Evolutionary conservation across 2,797 vertebrate genomes (phyloP).

Genomic region (Sebastes itinus): DNA sequence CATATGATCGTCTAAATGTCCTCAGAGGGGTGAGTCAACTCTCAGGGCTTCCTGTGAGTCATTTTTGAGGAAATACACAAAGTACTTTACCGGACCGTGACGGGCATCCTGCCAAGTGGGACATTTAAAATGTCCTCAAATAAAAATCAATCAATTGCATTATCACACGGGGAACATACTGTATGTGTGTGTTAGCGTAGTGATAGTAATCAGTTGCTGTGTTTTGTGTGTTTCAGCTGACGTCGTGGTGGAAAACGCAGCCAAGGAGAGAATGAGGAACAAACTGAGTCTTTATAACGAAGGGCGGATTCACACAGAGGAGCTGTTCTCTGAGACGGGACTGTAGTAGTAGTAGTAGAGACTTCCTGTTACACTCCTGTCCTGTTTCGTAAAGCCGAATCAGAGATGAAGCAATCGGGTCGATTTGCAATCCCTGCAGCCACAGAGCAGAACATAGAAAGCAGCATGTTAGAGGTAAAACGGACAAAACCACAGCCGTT

Average conservation of each 20-base stretch:
- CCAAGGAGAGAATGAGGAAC: constrained; percentile 5
- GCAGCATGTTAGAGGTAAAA: too few species aligned
- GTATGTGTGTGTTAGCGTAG: too few species aligned
- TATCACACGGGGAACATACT: too few species aligned
- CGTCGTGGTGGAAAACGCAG: background rate
- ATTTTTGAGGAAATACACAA: background rate
- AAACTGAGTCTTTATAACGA: constrained; percentile 18
- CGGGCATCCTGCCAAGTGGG: too few species aligned
- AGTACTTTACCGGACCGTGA: background rate
- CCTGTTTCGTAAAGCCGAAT: background rate
- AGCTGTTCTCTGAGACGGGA: constrained; percentile 6
- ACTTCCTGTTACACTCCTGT: background rate
- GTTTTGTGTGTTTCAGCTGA: constrained; percentile 3
- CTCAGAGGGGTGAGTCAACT: background rate
- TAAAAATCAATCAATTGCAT: too few species aligned
- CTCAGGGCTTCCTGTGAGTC: background rate
- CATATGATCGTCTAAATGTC: background rate
- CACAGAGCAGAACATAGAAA: too few species aligned
- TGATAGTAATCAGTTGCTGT: background rate
- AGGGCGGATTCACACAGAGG: background rate
- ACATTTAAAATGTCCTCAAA: too few species aligned
- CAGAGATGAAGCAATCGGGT: background rate
- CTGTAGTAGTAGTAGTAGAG: background rate
- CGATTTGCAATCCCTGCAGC: too few species aligned
- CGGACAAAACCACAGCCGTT: too few species aligned